Evolutionary conservation across 1,140 invertebrate genomes (phyloP), one percentile per base, ranked within the genome.

Genomic region (Lepidurus apus): DNA sequence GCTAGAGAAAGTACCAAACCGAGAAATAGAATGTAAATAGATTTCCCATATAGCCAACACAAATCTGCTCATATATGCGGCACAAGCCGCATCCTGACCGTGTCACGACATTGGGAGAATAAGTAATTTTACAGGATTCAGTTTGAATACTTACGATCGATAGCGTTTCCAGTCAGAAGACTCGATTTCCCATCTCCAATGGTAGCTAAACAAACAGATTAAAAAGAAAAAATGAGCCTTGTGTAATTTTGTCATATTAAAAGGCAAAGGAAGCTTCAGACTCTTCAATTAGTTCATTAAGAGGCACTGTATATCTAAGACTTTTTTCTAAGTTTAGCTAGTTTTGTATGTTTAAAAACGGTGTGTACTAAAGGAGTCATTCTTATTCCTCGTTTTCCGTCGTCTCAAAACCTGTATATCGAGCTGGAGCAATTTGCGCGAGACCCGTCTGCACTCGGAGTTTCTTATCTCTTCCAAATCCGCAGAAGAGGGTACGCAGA

Each of bases 121-220:
- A 2, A 9, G 11, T 45, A n/a, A 43, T 43, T 44, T 42, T 26
- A 44, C 11, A 10, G 75, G 24, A 43, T 24, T 5, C 17, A 44
- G n/a, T n/a, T 76, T 76, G 47, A 74, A 11, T 43, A 74, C 73
- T 79, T 79, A 79, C 78, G 34, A 42, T 79, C 78, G 42, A 79
- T 74, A 7, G 78, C 42, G 43, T 74, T 74, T 74, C 78, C 78
- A 42, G 74, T 74, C 73, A 75, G 21, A 8, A 79, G 45, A 75
- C 78, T 79, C 43, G 78, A 75, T 24, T 74, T 74, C 44, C 78
- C 78, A 74, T 79, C 78, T 42, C 78, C 78, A 74, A 79, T 43
- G 42, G 74, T 79, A 47, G 78, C 78, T 79, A 74, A 43, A 34
- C 9, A 26, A 77, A 77, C 1, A 47, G 43, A 13, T 43, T 13